Percentiles rank a stretch among this genome's conserved stretches.
Conservation (phyloP, 2,797 vertebrate species). For the Acipenser transmontanus region DNA sequence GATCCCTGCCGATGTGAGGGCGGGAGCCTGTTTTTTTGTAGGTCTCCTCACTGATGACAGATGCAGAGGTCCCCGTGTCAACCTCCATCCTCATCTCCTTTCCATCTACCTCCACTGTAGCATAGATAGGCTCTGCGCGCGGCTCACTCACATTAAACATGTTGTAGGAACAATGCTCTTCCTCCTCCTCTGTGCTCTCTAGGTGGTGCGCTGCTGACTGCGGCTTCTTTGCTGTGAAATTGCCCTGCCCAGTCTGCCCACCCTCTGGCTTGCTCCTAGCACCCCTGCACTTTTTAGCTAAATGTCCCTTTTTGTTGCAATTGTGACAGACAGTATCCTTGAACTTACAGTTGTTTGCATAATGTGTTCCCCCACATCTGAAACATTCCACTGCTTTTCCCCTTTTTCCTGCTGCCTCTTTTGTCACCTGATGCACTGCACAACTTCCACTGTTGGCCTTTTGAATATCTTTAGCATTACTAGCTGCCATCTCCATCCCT, state of each 20-base stretch:
- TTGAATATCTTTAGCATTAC: constrained; percentile 16
- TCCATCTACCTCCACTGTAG: constrained; percentile 8
- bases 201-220: not conserved
- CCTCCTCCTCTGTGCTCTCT: not conserved
- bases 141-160: constrained; percentile 15
- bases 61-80: constrained; percentile 15
- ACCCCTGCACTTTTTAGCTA: constrained; percentile 1
- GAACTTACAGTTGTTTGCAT: constrained; percentile 12
- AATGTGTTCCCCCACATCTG: constrained; percentile 11
- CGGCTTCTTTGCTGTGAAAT: not conserved
- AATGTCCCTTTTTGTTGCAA: not conserved
- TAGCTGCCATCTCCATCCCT: constrained; percentile 18
- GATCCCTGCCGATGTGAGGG: no score
- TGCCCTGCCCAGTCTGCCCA: not conserved
- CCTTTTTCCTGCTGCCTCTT: not conserved
- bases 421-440: constrained; percentile 1
- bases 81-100: constrained; percentile 16
- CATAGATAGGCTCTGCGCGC: constrained; percentile 5
- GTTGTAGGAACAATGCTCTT: constrained; percentile 13
- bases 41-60: constrained; percentile 23
- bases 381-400: constrained; percentile 7
- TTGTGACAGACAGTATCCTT: constrained; percentile 9
- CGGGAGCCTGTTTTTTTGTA: constrained; percentile 3
- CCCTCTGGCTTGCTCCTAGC: not conserved
- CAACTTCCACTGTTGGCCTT: constrained; percentile 4